Evolutionary conservation across 2,113 vertebrate genomes (phyloP).

Genomic region (Terrapene triunguis): DNA sequence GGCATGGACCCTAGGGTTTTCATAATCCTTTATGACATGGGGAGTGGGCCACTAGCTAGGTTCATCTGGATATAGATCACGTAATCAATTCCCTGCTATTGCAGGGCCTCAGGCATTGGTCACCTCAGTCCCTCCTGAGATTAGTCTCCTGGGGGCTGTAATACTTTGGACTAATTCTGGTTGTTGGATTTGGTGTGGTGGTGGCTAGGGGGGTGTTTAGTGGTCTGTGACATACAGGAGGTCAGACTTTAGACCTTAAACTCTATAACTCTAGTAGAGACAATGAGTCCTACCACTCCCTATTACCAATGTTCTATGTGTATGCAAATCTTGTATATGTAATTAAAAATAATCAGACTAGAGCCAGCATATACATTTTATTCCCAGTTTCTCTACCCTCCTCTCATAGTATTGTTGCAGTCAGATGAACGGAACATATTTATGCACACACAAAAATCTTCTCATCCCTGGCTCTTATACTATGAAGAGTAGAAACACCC

Average conservation of each 20-base stretch:
- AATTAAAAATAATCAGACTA: neutral
- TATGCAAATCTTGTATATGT: neutral
- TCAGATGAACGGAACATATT: neutral
- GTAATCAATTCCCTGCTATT: neutral
- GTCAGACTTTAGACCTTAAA: neutral
- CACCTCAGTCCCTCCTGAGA: neutral
- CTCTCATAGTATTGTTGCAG: neutral
- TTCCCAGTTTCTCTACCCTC: neutral
- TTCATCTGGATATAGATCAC: neutral
- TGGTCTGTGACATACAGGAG: neutral
- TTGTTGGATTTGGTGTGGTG: neutral
- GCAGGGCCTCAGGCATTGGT: neutral
- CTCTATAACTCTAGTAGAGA: neutral
- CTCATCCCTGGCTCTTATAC: neutral
- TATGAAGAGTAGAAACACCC: neutral
- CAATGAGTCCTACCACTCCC: neutral
- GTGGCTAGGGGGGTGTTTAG: neutral
- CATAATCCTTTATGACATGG: neutral
- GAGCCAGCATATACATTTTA: neutral
- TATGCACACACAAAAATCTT: neutral
- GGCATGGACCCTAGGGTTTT: too few relatives aligned
- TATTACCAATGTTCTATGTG: neutral
- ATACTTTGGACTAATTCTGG: neutral
- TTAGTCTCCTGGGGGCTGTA: neutral
- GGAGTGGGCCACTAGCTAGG: neutral